Base-by-base conservation (phyloP, 2,888 invertebrate genomes). In the Xanthostigma xanthostigma region DNA sequence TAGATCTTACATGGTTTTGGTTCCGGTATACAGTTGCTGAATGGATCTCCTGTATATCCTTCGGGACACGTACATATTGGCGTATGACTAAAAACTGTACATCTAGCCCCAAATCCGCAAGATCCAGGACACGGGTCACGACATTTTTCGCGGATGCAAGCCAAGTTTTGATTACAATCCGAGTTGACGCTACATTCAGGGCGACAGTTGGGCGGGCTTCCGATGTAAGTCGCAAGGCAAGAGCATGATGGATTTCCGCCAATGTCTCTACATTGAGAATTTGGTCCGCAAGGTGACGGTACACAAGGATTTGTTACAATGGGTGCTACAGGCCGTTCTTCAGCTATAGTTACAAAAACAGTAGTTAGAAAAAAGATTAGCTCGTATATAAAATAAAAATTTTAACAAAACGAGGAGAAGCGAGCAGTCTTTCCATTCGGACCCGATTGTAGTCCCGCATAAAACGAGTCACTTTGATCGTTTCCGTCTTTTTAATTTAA, bases 161-260 rank as follows among this genome's bases (percentile, higher is more conserved):
- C 86, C 60, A 79, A 79, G 58, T 81, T 80, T 54, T 80, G 80
- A 35, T 81, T 76, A 64, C 89, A 90, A 61, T 90, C 88, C 5
- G 84, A 76, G 59, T 86, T 88, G 0, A 85, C 81, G 8, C 84
- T 76, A 64, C 91, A 91, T 66, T 89, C 89, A 2, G 88, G 88
- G 52, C 81, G 76, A 61, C 89, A 89, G 59, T 81, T 81, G 6
- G 88, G 88, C 41, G 89, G 87, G 46, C 75, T 71, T n/a, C 88
- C 88, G 45, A 79, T 71, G 59, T 83, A 85, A 36, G 74, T 73
- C 45, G 78, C 75, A 49, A 80, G 66, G 57, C 90, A 91, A 1
- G 85, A 83, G 62, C 91, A 91, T 6, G 86, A 80, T 1, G 85
- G 84, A 56, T 79, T 74, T 10, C 74, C 75, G 59, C 85, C 84